Percentiles rank a stretch among this genome's conserved stretches.
phyloP scores from a whole-genome alignment of 1,140 invertebrate genomes.

The Lucilia cuprina region DNA sequence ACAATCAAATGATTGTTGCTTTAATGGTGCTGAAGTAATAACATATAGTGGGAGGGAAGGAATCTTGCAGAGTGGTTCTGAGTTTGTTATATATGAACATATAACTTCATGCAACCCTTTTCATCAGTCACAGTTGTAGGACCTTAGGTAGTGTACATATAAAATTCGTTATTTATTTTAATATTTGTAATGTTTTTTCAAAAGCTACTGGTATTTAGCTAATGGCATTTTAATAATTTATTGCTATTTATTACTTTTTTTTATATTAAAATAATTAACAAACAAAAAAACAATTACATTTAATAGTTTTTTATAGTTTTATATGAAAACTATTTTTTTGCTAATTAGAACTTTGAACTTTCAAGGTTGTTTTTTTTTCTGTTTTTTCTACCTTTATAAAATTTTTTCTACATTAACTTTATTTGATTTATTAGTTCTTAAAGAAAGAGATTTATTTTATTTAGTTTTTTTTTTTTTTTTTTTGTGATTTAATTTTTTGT shows the following conservation, averaged over 20 bases:
- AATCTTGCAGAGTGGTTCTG: too few species aligned
- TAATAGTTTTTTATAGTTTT: neutral
- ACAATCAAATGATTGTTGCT: neutral
- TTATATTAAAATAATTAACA: neutral
- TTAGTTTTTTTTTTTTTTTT: neutral
- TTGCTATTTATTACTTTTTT: neutral
- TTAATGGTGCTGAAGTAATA: too few species aligned
- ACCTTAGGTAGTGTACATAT: neutral
- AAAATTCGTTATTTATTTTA: neutral
- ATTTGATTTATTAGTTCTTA: neutral
- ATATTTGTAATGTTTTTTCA: neutral
- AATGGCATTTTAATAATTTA: constrained; percentile 32
- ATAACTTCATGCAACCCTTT: neutral
- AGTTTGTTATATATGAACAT: too few species aligned
- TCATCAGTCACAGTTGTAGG: neutral
- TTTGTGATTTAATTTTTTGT: neutral
- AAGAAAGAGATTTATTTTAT: neutral
- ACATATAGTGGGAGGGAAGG: too few species aligned
- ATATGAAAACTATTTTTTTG: neutral
- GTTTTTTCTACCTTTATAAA: neutral
- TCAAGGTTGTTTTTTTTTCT: neutral
- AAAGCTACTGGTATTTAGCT: constrained; percentile 25
- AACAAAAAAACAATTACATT: neutral
- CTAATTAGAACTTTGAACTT: constrained; percentile 14
- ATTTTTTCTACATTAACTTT: too few species aligned